Conservation (phyloP, 2,797 vertebrate genomes). For the Tapirus indicus region DNA sequence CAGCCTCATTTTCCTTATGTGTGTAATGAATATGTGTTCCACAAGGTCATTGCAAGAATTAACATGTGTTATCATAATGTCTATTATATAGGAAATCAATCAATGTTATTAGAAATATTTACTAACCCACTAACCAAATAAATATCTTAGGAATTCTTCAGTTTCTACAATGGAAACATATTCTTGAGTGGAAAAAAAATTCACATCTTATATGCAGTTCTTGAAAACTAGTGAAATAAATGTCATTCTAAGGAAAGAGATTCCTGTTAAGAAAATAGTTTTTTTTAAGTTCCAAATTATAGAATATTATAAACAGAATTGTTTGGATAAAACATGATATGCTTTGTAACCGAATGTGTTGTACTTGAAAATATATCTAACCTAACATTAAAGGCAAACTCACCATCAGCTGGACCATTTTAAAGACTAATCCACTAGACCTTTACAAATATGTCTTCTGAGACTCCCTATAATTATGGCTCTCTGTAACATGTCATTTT, state of each 20-base stretch:
- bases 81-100: neutral
- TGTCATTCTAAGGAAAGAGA: neutral
- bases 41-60: neutral
- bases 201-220: neutral
- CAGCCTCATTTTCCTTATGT: neutral
- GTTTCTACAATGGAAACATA: neutral
- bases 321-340: conserved; percentile 37
- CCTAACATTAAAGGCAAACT: conserved; percentile 77
- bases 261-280: neutral
- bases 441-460: conserved; percentile 72
- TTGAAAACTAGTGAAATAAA: neutral
- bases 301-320: conserved; percentile 31
- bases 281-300: neutral
- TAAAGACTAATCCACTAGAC: conserved; percentile 65
- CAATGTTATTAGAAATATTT: neutral
- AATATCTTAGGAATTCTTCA: neutral
- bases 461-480: conserved; percentile 81
- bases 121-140: neutral
- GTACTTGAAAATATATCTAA: conserved; percentile 57
- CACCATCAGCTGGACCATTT: conserved; percentile 69
- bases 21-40: neutral
- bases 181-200: neutral
- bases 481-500: conserved; percentile 79
- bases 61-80: neutral
- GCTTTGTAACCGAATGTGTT: conserved; percentile 57